phyloP scores from a whole-genome alignment of 2,888 invertebrate genomes.

The Thysanoteuthis rhombus region DNA sequence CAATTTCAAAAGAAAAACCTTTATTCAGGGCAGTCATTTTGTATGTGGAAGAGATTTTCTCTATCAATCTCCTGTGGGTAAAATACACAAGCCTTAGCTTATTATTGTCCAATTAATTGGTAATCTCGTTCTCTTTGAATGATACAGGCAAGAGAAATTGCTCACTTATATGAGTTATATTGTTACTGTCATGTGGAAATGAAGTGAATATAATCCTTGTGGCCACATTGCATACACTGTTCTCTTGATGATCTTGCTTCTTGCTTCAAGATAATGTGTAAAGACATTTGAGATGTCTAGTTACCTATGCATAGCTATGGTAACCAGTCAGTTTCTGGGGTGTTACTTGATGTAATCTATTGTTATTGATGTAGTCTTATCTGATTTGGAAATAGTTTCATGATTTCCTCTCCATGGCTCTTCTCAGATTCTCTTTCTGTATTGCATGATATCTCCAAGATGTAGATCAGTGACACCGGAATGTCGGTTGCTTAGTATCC shows the following conservation, averaged over 20 bases:
- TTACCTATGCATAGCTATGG: too few relatives aligned
- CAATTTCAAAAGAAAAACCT: background rate
- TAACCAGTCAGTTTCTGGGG: background rate
- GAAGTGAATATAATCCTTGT: background rate
- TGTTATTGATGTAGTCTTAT: background rate
- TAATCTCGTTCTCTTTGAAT: background rate
- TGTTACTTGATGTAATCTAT: background rate
- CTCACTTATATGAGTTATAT: background rate
- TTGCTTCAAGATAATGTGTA: background rate
- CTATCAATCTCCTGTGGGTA: too few relatives aligned
- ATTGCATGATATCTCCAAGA: background rate
- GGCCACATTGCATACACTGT: background rate
- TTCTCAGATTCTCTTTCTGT: background rate
- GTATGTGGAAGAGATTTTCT: background rate
- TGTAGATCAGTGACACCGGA: background rate
- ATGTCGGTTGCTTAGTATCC: background rate
- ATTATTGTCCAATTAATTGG: background rate
- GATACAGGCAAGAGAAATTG: background rate
- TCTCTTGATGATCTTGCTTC: background rate
- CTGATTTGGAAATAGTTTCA: background rate
- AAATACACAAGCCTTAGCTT: too few relatives aligned
- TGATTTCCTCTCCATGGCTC: background rate
- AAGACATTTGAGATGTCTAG: background rate
- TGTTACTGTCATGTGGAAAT: background rate
- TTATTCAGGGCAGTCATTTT: background rate